Evolutionary conservation across 2,797 vertebrate genomes (phyloP).

Genomic region (Mus spretus): DNA sequence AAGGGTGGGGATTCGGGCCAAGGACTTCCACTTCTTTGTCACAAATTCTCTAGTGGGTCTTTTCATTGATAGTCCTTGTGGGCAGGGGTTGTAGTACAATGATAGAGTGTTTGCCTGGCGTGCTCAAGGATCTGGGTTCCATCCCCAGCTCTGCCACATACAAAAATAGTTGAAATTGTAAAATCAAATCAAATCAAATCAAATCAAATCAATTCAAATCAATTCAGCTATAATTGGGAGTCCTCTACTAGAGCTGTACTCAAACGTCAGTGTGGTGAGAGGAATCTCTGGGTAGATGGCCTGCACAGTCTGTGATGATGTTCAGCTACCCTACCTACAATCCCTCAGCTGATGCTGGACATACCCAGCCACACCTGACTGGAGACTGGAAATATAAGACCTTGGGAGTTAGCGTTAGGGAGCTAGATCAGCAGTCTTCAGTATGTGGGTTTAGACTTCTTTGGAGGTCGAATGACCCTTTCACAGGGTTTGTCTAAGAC

Average conservation of each 20-base stretch:
- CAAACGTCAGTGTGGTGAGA: neutral
- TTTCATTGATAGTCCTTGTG: neutral
- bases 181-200: neutral
- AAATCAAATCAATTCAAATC: neutral
- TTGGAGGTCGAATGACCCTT: neutral
- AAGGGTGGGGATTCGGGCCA: rapidly evolving
- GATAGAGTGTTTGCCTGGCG: neutral
- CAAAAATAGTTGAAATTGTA: neutral
- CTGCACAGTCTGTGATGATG: too few relatives aligned
- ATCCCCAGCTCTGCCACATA: neutral
- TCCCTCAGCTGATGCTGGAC: neutral
- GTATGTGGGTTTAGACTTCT: neutral
- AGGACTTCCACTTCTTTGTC: neutral
- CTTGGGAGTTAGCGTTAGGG: neutral
- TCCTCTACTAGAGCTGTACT: neutral
- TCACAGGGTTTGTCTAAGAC: neutral
- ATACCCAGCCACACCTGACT: rapidly evolving
- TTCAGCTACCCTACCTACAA: neutral
- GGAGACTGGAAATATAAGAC: neutral
- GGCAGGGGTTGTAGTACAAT: neutral
- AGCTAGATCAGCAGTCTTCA: neutral
- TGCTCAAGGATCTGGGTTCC: neutral
- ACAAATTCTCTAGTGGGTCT: neutral
- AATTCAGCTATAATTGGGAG: neutral
- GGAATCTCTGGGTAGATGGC: neutral